Evolutionary conservation across 2,888 invertebrate species (phyloP), one percentile per base, ranked within the genome.

Genomic region (Allacma fusca): DNA sequence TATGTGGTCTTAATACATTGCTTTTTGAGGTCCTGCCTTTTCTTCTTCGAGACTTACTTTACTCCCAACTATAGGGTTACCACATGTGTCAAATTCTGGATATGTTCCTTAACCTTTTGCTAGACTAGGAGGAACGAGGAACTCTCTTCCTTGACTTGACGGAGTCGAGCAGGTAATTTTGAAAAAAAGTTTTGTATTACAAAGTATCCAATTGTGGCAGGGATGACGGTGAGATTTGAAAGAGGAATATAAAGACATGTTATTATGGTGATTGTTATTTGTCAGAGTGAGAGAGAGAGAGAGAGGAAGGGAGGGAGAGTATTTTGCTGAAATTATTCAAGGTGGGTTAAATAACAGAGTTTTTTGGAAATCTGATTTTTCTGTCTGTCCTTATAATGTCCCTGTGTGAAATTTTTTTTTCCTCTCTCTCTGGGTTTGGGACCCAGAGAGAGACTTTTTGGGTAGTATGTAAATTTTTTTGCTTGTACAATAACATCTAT

Each of bases 251-350:
- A 50, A 50, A 50, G n/a, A n/a, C 16, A 50, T 50, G 50, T 13
- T 50, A 19, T 50, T 50, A 50, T 50, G 50, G 16, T 50, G 50
- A 50, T 50, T 13, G 50, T 50, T 50, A n/a, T 50, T 13, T 50
- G 50, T n/a, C 50, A 50, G 50, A 50, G n/a, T 9, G 50, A 16
- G n/a, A 16, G 16, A 50, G n/a, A 50, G n/a, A 16, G 16, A n/a
- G 19, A 16, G 50, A 50, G 50, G 13, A 5, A 9, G 13, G 40
- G 13, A 13, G 13, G 7, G 50, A 50, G 4, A n/a, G 1, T 13
- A 50, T 50, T 50, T 50, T 50, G 50, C 50, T 50, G 50, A 50
- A 50, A 50, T 50, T n/a, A n/a, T n/a, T 50, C 50, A 50, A 50
- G 50, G 50, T 50, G 50, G 50, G 50, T 50, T 50, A 50, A 5